These are phyloP conservation scores for Drosophila tanythrix DNA, from an alignment of 2,888 invertebrate species.

Conservation along the genomic window DNA sequence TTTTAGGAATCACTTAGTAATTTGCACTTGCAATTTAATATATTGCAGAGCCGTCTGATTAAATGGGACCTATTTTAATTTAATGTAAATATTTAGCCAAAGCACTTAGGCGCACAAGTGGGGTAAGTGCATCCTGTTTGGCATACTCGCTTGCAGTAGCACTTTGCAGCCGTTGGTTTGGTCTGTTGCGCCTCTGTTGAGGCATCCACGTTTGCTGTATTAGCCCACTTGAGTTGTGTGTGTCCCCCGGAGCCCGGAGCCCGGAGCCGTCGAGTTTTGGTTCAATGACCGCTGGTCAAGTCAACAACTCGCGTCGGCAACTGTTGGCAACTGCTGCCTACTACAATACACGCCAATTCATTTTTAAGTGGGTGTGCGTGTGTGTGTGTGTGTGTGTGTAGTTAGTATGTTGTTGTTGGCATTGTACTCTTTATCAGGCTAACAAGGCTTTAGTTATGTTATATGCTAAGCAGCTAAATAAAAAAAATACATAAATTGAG, in stretches of 20 bases:
- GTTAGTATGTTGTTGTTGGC: conserved; percentile 27
- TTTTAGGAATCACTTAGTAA: neutral
- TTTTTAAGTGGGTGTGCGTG: conserved; percentile 52
- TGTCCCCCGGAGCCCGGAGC: conserved; percentile 8
- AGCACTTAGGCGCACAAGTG: conserved; percentile 10
- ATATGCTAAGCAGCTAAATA: conserved; percentile 73
- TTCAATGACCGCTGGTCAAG: conserved; percentile 61
- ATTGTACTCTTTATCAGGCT: conserved; percentile 63
- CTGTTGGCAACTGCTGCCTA: conserved; percentile 39
- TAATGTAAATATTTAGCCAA: conserved; percentile 35
- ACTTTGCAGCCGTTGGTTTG: neutral
- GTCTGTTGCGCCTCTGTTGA: conserved; percentile 5
- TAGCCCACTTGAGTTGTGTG: conserved; percentile 38
- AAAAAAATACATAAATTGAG: conserved; percentile 19
- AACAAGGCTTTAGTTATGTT: conserved; percentile 75
- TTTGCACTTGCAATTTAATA: neutral
- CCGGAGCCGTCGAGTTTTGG: conserved; percentile 20
- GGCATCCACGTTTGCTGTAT: conserved; percentile 18
- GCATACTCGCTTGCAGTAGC: conserved; percentile 11
- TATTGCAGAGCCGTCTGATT: neutral
- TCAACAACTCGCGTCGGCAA: conserved; percentile 53
- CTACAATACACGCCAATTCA: conserved; percentile 56
- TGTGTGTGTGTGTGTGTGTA: conserved; percentile 1
- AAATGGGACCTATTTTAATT: conserved; percentile 10
- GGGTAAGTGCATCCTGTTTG: conserved; percentile 27